Conservation (phyloP, 1,140 invertebrate species). For the Sarcophaga bullata region DNA sequence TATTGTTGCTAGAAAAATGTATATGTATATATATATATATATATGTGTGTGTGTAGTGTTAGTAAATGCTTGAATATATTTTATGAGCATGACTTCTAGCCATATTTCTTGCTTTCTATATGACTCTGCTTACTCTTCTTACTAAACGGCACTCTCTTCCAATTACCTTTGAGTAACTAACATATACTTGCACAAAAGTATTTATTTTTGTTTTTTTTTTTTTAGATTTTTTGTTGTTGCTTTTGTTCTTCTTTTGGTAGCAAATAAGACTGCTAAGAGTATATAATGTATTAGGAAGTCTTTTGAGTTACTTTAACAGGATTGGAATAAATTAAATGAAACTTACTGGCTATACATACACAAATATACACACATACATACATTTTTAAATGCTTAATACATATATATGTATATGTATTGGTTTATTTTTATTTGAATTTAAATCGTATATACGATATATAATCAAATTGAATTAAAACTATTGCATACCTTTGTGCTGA, state of each 20-base stretch:
- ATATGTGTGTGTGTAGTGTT: constrained; percentile 3
- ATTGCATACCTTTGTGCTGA: not conserved
- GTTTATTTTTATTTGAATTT: not conserved
- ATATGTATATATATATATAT: constrained; percentile 6
- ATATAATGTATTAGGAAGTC: constrained; percentile 31
- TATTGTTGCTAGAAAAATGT: not conserved
- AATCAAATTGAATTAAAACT: too few relatives aligned
- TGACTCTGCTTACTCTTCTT: not conserved
- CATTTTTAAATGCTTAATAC: not conserved
- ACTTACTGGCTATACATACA: not conserved
- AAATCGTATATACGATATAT: too few relatives aligned
- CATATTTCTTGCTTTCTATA: constrained; percentile 6
- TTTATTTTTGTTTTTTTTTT: not conserved
- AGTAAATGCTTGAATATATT: constrained; percentile 17
- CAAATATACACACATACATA: not conserved
- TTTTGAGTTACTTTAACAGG: constrained; percentile 15
- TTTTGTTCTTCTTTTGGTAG: not conserved
- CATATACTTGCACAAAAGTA: too few relatives aligned
- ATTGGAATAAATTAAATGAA: constrained; percentile 25
- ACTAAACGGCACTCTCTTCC: too few relatives aligned
- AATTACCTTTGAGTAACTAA: too few relatives aligned
- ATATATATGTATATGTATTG: not conserved
- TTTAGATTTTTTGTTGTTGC: not conserved
- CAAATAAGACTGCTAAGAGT: constrained; percentile 29
- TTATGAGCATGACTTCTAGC: constrained; percentile 41